Conservation (phyloP, 2,797 vertebrate species). For the Cyprinodon diabolis region DNA sequence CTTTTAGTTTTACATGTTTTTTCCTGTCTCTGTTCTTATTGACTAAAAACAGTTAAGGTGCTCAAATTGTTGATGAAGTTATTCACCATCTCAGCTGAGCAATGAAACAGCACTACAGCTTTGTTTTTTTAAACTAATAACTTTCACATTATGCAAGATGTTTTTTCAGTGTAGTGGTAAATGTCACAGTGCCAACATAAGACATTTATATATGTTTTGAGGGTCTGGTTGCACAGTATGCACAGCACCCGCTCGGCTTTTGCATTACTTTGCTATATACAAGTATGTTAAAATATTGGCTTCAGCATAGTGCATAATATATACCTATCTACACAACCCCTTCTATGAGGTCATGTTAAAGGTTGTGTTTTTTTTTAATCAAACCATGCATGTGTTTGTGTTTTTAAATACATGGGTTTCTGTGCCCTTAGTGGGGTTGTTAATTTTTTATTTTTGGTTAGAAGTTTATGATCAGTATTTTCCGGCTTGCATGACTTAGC, state of each 20-base stretch:
- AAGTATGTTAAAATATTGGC: conserved; percentile 40
- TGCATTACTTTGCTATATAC: conserved; percentile 37
- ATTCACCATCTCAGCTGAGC: conserved; percentile 26
- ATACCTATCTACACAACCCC: conserved; percentile 20
- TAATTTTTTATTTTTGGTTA: conserved; percentile 75
- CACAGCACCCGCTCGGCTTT: conserved; percentile 64
- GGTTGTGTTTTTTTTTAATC: conserved; percentile 30
- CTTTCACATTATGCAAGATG: conserved; percentile 55
- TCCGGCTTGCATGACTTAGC: conserved; percentile 82
- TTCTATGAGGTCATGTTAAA: conserved; percentile 33
- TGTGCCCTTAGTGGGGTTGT: conserved; percentile 72
- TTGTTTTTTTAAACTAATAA: conserved; percentile 57
- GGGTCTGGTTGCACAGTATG: conserved; percentile 68
- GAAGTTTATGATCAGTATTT: conserved; percentile 85
- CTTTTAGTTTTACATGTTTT: background rate
- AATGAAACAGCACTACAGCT: conserved; percentile 25
- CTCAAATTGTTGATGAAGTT: background rate
- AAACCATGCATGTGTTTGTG: conserved; percentile 28
- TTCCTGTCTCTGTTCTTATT: background rate
- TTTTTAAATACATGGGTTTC: conserved; percentile 15
- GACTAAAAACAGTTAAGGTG: conserved; percentile 5
- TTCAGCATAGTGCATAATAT: conserved; percentile 35
- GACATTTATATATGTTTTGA: conserved; percentile 68
- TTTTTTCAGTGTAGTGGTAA: conserved; percentile 65
- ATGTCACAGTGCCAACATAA: conserved; percentile 76